These are phyloP conservation scores for Cotesia congregata DNA, from an alignment of 2,888 invertebrate genomes.

Conservation along the genomic window DNA sequence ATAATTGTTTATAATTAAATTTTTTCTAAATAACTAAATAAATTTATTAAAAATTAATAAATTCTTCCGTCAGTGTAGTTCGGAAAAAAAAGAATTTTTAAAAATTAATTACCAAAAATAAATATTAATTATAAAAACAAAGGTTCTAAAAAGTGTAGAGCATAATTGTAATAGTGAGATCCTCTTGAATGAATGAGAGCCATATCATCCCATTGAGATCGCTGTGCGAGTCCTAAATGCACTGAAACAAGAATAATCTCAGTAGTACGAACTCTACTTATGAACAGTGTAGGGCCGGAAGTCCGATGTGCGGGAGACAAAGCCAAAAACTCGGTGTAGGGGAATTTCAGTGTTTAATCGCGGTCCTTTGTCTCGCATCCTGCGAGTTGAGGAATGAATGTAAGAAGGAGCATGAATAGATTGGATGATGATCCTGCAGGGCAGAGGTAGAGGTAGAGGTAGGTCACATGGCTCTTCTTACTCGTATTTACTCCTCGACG, in stretches of 20 bases:
- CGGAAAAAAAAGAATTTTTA: constrained; percentile 16
- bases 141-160: neutral
- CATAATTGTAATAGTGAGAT: constrained; percentile 60
- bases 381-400: constrained; percentile 65
- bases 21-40: too few relatives aligned
- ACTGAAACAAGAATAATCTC: neutral
- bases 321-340: constrained; percentile 54
- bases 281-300: constrained; percentile 61
- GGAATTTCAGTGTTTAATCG: constrained; percentile 68
- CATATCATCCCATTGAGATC: constrained; percentile 67
- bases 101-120: neutral
- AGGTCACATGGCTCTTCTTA: constrained; percentile 62
- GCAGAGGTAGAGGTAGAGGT: constrained; percentile 50
- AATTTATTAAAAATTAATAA: too few relatives aligned
- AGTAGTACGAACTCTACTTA: neutral
- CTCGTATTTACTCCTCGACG: constrained; percentile 33
- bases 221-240: constrained; percentile 49
- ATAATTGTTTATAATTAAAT: too few relatives aligned
- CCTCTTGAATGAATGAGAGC: constrained; percentile 59
- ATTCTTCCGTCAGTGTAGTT: neutral
- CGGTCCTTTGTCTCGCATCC: constrained; percentile 69
- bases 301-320: constrained; percentile 69
- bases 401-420: constrained; percentile 65
- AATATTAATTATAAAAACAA: constrained; percentile 34
- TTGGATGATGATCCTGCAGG: constrained; percentile 68